Percentiles rank a stretch among this genome's conserved stretches.
phyloP scores from a whole-genome alignment of 37 sponge, comb jelly and placozoan species.

The Haliclona indistincta region DNA sequence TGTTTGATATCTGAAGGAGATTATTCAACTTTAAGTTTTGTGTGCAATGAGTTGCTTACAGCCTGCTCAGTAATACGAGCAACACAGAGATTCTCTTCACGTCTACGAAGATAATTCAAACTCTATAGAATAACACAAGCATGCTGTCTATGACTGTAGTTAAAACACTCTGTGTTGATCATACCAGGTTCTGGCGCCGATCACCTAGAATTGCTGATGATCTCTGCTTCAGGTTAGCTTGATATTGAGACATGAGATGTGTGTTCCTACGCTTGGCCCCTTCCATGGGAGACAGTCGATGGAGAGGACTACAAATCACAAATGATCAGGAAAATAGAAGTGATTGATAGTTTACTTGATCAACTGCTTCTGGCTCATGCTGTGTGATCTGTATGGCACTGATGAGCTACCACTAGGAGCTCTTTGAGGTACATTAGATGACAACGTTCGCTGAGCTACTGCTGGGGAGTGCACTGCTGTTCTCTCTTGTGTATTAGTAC shows the following conservation, averaged over 20 bases:
- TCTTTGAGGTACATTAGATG: slow-evolving; percentile 3
- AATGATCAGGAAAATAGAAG: not conserved
- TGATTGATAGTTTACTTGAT: too few species aligned
- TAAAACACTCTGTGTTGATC: not conserved
- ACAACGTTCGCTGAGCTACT: slow-evolving; percentile 9
- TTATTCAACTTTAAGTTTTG: not conserved
- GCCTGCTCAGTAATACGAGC: slow-evolving; percentile 65
- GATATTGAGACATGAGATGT: slow-evolving; percentile 74
- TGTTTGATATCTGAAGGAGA: slow-evolving; percentile 27
- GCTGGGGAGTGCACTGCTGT: slow-evolving; percentile 1
- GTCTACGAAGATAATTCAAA: slow-evolving; percentile 51
- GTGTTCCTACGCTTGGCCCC: slow-evolving; percentile 53
- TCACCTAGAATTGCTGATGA: not conserved
- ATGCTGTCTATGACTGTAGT: not conserved
- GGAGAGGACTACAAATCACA: not conserved
- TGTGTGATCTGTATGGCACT: not conserved
- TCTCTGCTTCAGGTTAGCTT: slow-evolving; percentile 43
- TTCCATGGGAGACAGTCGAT: slow-evolving; percentile 31
- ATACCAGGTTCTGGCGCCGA: slow-evolving; percentile 1
- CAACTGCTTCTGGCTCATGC: not conserved
- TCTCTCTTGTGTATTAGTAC: not conserved
- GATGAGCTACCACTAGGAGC: not conserved
- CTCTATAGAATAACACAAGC: slow-evolving; percentile 8
- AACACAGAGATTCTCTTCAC: slow-evolving; percentile 73
- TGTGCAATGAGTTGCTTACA: slow-evolving; percentile 36